phyloP scores from a whole-genome alignment of 2,797 vertebrate genomes.

The Lacerta agilis region DNA sequence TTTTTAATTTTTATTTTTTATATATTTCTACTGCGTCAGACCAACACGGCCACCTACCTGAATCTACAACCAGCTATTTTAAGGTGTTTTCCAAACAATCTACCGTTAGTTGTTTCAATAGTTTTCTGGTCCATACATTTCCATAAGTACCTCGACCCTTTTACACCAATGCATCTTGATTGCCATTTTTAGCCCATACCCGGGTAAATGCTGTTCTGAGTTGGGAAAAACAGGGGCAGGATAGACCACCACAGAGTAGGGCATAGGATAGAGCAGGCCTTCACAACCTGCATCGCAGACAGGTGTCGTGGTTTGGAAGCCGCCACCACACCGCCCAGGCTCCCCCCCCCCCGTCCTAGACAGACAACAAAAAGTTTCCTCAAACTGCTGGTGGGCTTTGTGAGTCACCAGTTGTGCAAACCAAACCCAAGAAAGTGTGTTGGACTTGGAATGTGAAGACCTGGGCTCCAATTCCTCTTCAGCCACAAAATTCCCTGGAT shows the following conservation, averaged over 20 bases:
- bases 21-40: no score
- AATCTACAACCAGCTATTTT: neutral
- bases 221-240: neutral
- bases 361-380: neutral
- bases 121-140: neutral
- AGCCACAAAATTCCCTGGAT: neutral
- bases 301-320: no score
- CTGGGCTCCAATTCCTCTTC: neutral
- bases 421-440: no score
- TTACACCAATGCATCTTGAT: neutral
- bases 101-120: neutral
- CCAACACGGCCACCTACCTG: no score
- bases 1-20: no score
- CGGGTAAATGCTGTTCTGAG: neutral
- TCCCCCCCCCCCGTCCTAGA: neutral
- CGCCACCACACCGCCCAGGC: no score
- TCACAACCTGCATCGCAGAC: neutral
- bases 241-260: neutral
- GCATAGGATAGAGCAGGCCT: neutral
- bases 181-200: neutral
- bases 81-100: neutral
- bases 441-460: neutral
- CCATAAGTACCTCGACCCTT: neutral
- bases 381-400: neutral
- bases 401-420: neutral